Conservation (phyloP, 2,113 vertebrate species). For the Marmota monax region DNA sequence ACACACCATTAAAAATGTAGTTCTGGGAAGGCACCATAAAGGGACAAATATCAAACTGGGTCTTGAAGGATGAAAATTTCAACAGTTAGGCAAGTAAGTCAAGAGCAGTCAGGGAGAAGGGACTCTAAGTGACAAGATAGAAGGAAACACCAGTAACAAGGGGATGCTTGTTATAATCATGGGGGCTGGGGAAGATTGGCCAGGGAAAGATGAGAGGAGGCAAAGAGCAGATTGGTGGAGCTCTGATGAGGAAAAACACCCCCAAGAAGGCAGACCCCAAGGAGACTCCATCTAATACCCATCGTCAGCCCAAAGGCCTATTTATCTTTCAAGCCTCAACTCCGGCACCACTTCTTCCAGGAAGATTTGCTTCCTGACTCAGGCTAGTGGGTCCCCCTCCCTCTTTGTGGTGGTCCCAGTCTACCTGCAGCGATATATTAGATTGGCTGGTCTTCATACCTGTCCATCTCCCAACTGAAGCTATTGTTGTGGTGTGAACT, state of each 20-base stretch:
- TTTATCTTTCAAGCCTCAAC: background rate
- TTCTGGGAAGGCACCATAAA: background rate
- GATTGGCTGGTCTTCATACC: background rate
- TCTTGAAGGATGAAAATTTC: conserved; percentile 9
- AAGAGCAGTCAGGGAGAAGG: background rate
- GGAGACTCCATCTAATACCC: background rate
- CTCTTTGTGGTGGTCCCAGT: background rate
- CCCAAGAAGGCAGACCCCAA: background rate
- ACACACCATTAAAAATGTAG: background rate
- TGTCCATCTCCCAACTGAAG: background rate
- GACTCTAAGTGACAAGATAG: background rate
- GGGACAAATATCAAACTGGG: background rate
- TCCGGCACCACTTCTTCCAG: background rate
- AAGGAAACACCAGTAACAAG: background rate
- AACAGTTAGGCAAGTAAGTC: background rate
- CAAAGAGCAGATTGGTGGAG: background rate
- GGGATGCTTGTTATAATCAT: background rate
- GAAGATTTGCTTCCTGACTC: background rate
- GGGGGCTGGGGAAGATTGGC: background rate
- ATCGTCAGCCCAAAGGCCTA: background rate
- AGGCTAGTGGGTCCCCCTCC: background rate
- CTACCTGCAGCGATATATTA: background rate
- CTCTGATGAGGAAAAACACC: background rate
- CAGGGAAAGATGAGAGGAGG: background rate
- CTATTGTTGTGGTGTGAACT: background rate